Percentiles rank a stretch among this genome's conserved stretches.
phyloP scores from a whole-genome alignment of 2,797 vertebrate genomes.

The Gallirallus australis region DNA sequence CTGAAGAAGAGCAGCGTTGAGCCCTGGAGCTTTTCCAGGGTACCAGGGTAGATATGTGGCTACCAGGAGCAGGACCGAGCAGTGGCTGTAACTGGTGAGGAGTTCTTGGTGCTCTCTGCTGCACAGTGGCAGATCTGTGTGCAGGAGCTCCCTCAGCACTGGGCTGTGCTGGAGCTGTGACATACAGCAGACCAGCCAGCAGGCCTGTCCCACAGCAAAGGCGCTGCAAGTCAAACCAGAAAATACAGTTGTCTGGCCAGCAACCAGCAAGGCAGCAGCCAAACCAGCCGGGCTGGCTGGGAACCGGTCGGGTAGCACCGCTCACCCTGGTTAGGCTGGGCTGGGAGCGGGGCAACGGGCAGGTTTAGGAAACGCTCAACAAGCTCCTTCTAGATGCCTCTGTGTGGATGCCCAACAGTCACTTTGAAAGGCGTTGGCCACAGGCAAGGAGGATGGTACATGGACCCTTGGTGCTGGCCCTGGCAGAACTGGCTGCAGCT shows the following conservation, averaged over 20 bases:
- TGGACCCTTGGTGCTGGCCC: background rate
- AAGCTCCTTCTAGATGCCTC: background rate
- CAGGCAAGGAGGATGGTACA: accelerated
- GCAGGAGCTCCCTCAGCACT: background rate
- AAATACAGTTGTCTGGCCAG: conserved; percentile 17
- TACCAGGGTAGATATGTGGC: background rate
- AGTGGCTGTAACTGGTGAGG: background rate
- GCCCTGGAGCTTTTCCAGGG: background rate
- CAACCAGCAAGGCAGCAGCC: background rate
- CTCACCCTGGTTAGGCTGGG: background rate
- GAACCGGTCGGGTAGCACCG: conserved; percentile 35
- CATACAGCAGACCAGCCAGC: background rate
- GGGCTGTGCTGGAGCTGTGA: background rate
- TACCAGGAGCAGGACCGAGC: background rate
- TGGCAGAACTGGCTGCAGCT: background rate
- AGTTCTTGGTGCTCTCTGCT: background rate
- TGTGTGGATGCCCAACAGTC: background rate
- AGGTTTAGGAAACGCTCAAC: background rate
- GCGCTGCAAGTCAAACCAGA: conserved; percentile 47
- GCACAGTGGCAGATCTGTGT: background rate
- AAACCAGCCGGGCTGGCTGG: conserved; percentile 49
- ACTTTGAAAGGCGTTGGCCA: background rate
- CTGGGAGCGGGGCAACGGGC: background rate
- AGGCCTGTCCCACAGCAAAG: conserved; percentile 41
- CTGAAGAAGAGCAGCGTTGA: background rate